A percentile compares a stretch with the other conserved stretches of the same genome.
phyloP scores from a whole-genome alignment of 1,140 invertebrate genomes.

The Drosophila albomicans region DNA sequence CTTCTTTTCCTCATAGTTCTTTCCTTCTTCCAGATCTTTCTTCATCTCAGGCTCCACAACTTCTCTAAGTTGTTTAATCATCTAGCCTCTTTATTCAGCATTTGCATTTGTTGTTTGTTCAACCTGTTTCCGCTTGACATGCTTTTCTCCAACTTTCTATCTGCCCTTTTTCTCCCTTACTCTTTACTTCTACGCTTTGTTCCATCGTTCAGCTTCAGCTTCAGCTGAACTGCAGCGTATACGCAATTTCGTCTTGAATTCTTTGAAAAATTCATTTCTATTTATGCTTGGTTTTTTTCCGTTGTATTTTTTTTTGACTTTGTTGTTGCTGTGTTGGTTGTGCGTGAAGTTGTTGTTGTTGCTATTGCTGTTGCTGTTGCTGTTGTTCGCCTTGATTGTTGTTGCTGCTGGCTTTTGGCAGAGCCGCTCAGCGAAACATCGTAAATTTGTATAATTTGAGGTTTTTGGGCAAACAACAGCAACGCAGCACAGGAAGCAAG shows the following conservation, averaged over 20 bases:
- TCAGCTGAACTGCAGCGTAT: constrained; percentile 26
- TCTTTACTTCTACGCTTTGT: neutral
- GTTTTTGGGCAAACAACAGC: constrained; percentile 38
- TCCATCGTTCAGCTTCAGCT: neutral
- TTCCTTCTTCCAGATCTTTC: too few species aligned
- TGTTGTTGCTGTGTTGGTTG: constrained; percentile 12
- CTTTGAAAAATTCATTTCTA: constrained; percentile 31
- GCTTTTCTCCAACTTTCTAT: neutral
- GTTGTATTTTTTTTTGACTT: constrained; percentile 36
- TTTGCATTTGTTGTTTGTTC: too few species aligned
- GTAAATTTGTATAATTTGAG: constrained; percentile 60
- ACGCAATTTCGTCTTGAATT: constrained; percentile 26
- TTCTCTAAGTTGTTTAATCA: too few species aligned
- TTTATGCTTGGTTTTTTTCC: constrained; percentile 17
- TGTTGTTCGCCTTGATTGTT: constrained; percentile 1
- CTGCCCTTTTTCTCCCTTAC: neutral
- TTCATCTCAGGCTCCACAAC: too few species aligned
- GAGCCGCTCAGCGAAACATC: constrained; percentile 44
- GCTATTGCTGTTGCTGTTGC: neutral
- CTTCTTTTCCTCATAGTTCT: too few species aligned
- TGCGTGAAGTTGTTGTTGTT: constrained; percentile 14
- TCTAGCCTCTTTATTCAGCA: too few species aligned
- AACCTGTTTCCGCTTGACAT: too few species aligned
- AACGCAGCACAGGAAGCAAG: constrained; percentile 4
- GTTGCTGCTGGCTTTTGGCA: constrained; percentile 42